Evolutionary conservation across 2,113 vertebrate genomes (phyloP).

Genomic region (Calidris pygmaea): DNA sequence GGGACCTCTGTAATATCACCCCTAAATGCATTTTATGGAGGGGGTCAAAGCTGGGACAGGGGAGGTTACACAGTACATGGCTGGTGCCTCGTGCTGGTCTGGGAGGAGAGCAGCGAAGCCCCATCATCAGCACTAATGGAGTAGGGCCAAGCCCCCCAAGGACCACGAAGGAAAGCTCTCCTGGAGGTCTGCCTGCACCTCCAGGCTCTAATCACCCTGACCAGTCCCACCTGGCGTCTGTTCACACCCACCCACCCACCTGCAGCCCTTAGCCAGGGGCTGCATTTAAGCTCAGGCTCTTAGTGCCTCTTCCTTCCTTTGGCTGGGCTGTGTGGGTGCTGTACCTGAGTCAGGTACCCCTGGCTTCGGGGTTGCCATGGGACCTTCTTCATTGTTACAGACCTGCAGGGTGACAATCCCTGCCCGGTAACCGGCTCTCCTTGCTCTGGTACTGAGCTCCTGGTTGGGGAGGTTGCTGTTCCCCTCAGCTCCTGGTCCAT

Average conservation of each 20-base stretch:
- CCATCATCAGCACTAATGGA: rapidly evolving
- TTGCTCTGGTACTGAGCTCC: neutral
- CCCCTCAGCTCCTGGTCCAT: neutral
- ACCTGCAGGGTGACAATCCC: rapidly evolving
- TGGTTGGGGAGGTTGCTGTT: neutral
- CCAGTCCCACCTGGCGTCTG: neutral
- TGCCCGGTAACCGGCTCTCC: neutral
- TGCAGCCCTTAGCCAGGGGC: neutral
- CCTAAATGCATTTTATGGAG: neutral
- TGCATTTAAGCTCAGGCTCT: neutral
- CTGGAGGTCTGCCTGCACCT: neutral
- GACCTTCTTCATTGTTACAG: rapidly evolving
- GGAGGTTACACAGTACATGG: neutral
- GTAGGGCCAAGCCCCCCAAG: neutral
- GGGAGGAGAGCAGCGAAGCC: neutral
- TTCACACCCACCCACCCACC: neutral
- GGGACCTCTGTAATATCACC: neutral
- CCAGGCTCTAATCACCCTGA: neutral
- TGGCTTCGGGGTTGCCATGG: neutral
- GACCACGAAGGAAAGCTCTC: neutral
- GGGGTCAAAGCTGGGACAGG: neutral
- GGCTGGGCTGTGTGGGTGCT: neutral
- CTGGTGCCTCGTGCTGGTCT: rapidly evolving
- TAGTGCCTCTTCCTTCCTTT: rapidly evolving
- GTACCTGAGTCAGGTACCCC: rapidly evolving